phyloP scores from a whole-genome alignment of 2,888 invertebrate species.

The Lamellibrachia columna region DNA sequence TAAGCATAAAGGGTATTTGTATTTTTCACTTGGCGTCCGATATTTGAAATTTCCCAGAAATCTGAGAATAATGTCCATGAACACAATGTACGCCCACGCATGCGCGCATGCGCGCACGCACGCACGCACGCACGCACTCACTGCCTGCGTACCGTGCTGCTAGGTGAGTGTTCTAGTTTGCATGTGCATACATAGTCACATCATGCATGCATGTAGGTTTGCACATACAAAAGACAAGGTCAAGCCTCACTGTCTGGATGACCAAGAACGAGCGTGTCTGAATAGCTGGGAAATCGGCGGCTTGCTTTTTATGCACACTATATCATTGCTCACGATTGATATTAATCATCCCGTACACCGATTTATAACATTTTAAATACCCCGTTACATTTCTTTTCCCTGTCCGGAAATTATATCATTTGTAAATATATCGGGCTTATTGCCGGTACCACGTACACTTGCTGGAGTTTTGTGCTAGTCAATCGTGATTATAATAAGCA shows the following conservation, averaged over 20 bases:
- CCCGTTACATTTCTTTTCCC: neutral
- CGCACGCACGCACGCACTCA: neutral
- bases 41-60: no score
- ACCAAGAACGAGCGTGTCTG: neutral
- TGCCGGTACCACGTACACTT: neutral
- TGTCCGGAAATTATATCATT: neutral
- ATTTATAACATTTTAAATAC: neutral
- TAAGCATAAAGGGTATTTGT: no score
- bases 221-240: no score
- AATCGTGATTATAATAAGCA: neutral
- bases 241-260: no score
- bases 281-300: neutral
- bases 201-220: no score
- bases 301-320: neutral
- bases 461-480: neutral
- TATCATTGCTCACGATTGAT: neutral
- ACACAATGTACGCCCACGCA: neutral
- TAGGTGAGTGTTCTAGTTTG: no score
- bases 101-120: neutral
- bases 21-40: no score
- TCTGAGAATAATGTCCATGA: no score
- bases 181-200: no score
- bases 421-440: conserved; percentile 2
- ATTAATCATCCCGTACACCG: neutral
- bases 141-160: neutral